Base-by-base conservation (phyloP, 2,113 vertebrate genomes). In the Solea senegalensis region DNA sequence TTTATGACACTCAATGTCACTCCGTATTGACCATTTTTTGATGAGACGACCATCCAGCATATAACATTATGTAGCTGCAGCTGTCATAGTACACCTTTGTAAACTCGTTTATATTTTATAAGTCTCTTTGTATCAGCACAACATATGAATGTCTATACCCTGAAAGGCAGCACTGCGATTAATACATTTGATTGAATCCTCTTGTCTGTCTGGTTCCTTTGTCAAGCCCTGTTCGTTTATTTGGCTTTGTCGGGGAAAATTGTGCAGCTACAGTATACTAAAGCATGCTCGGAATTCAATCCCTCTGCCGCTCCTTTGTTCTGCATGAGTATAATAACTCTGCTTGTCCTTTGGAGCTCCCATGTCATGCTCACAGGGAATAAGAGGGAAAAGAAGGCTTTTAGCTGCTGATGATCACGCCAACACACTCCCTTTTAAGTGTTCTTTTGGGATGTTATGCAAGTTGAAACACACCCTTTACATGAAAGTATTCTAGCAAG, bases 321-420 rank as follows among this genome's bases (percentile, higher is more conserved):
- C 50, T 43, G 73, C 59, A 58, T 75, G 69, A 76, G 83, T 85
- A 78, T 73, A 80, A 82, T 61, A 76, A 44, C 61, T 78, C 52
- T 6, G 59, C 9, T 46, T 75, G 65, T 79, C 73, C 50, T 83
- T 65, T 65, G 62, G 43, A 50, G 65, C 74, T 83, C 58, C 61
- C 50, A 53, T 68, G 79, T 75, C 81, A 60, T 77, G 59, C 77
- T 80, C 63, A 58, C 62, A 69, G 76, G 84, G 77, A 85, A 77
- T 77, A 74, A 71, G 78, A 86, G 57, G 40, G 72, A 66, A 40
- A 58, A 76, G 43, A 65, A 26, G 7, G 76, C 72, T 85, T 85
- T 88, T 77, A 82, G 78, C 54, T 73, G 54, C 52, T 78, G 72
- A 85, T 86, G 83, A 89, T 88, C 60, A 85, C 51, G 12, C 59